These are phyloP conservation scores for Myioborus melanocephalus DNA, from an alignment of 2,797 vertebrate genomes.

Conservation along the genomic window DNA sequence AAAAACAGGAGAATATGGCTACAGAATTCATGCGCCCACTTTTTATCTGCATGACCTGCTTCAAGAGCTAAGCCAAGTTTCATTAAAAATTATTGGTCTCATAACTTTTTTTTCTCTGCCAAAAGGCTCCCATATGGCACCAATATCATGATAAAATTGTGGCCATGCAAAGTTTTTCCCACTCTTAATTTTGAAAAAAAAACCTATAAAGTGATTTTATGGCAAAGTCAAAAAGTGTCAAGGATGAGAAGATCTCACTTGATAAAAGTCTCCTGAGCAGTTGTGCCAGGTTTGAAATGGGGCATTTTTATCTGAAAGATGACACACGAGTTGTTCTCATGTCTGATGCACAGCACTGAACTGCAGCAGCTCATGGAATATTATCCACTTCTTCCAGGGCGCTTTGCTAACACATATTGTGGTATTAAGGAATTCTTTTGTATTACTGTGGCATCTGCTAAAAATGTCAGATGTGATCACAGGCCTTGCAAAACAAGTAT, in stretches of 20 bases:
- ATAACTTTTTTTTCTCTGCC: slow-evolving; percentile 52
- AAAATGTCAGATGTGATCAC: slow-evolving; percentile 67
- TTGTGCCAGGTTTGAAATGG: neutral
- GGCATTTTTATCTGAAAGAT: slow-evolving; percentile 2
- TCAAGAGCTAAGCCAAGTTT: slow-evolving; percentile 72
- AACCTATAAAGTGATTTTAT: neutral
- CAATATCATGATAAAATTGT: slow-evolving; percentile 46
- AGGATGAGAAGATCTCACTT: neutral
- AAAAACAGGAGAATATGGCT: slow-evolving; percentile 41
- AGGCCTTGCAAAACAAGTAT: slow-evolving; percentile 67
- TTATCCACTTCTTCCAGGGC: neutral
- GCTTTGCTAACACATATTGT: neutral
- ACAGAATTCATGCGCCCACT: neutral
- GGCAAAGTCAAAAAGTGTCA: neutral
- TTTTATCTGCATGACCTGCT: slow-evolving; percentile 72
- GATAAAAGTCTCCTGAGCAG: neutral
- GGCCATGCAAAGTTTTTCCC: neutral
- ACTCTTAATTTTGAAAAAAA: neutral
- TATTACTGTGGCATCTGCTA: slow-evolving; percentile 59
- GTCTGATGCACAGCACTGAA: neutral
- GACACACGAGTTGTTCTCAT: neutral
- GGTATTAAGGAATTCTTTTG: slow-evolving; percentile 58
- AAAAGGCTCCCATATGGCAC: slow-evolving; percentile 72
- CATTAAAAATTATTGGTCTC: slow-evolving; percentile 80
- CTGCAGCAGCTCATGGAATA: neutral